Evolutionary conservation across 2,888 invertebrate genomes (phyloP), one percentile per base, ranked within the genome.

Genomic region (Myopa testacea): DNA sequence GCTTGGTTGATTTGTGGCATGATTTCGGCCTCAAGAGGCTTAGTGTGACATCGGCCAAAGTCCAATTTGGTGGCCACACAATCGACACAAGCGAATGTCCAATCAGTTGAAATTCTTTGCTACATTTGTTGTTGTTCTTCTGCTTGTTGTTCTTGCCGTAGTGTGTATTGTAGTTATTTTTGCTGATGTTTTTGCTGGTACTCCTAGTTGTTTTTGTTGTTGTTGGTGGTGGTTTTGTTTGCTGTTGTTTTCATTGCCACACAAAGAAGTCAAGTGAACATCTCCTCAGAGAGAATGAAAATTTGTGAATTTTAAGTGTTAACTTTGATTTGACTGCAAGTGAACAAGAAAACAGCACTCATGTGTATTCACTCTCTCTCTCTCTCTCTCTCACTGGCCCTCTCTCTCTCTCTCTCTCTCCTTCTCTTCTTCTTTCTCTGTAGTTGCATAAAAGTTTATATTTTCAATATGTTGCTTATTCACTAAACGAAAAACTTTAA

Each of bases 51-150:
- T 62, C n/a, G 60, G 19, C 40, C 73, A 62, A 73, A 73, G 60
- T 45, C 73, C 60, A 73, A 60, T 73, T 74, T n/a, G 63, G 63
- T 65, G 63, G 19, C 63, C 65, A 65, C 16, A 74, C 74, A 63
- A 74, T 74, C 65, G 52, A 34, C 19, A 8, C 52, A 26, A 62
- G 26, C 52, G 58, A 72, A 72, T 58, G 71, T 74, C 74, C 74
- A 74, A 74, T 74, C 74, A 74, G 65, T 65, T 74, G 37, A 73
- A 73, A 60, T 55, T 58, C 34, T 37, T 70, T 34, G 70, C 5
- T 19, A 58, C 19, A n/a, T 12, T 71, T 55, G 37, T 52, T 65
- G 50, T n/a, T 52, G 55, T 52, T 52, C 34, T 65, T 74, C 52
- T 26, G 62, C 16, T 52, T 65, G 50, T n/a, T 52, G 55, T 52